phyloP scores from a whole-genome alignment of 2,113 vertebrate species.

The Spheniscus mendiculus region DNA sequence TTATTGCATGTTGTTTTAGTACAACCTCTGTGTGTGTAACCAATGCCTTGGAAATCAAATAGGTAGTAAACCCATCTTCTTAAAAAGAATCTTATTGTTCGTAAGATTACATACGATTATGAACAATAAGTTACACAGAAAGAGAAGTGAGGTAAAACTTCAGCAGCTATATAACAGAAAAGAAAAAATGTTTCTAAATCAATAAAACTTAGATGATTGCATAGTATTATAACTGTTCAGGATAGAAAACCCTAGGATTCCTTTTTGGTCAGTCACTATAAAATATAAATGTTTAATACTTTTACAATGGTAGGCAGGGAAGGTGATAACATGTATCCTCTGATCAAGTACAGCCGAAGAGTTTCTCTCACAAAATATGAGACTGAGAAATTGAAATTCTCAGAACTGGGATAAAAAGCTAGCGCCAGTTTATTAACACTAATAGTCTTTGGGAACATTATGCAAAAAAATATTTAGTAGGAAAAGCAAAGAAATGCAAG shows the following conservation, averaged over 20 bases:
- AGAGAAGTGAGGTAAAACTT: background rate
- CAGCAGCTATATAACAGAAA: background rate
- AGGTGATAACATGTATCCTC: background rate
- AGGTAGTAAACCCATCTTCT: background rate
- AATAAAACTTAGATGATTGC: background rate
- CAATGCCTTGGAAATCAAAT: background rate
- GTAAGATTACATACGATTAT: rapidly evolving
- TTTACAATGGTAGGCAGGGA: background rate
- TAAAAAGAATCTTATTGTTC: background rate
- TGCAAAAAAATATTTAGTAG: background rate
- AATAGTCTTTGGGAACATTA: background rate
- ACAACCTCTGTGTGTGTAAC: background rate
- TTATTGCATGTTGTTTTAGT: background rate
- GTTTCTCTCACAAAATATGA: background rate
- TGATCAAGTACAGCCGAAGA: background rate
- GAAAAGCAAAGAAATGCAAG: background rate
- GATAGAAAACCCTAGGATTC: background rate
- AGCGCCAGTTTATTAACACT: background rate
- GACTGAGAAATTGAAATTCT: background rate
- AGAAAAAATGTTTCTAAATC: background rate
- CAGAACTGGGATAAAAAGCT: background rate
- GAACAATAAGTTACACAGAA: background rate
- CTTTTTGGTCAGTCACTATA: background rate
- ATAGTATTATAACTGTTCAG: background rate
- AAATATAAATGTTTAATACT: background rate